phyloP scores from a whole-genome alignment of 2,113 vertebrate species.

The Neolamprologus ventralis region DNA sequence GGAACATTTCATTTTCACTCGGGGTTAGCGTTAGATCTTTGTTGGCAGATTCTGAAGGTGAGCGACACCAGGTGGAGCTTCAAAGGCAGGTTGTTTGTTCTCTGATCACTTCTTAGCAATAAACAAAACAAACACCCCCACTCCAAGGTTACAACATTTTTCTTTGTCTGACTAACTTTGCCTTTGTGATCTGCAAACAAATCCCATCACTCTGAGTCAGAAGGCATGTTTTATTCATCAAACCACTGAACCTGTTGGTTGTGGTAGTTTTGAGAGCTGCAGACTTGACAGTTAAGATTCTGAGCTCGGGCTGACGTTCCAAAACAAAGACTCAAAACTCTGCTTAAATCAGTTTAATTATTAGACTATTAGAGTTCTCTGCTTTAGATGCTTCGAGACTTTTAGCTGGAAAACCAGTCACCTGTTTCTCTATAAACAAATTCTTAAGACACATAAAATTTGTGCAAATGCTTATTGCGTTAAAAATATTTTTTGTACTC shows the following conservation, averaged over 20 bases:
- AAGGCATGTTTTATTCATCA: neutral
- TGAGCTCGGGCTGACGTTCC: neutral
- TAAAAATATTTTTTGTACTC: neutral
- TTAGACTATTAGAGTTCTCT: neutral
- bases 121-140: neutral
- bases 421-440: fast-evolving
- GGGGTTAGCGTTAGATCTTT: neutral
- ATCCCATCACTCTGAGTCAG: neutral
- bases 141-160: neutral
- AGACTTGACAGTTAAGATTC: neutral
- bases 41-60: neutral
- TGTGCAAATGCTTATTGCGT: fast-evolving
- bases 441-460: neutral
- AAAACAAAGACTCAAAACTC: neutral
- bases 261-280: neutral
- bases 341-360: neutral
- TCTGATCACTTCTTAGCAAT: neutral
- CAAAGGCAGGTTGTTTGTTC: neutral
- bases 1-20: neutral
- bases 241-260: neutral
- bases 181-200: neutral
- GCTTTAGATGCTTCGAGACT: neutral
- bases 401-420: neutral
- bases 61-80: neutral
- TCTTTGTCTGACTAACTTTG: neutral